A percentile compares a stretch with the other conserved stretches of the same genome.
Evolutionary conservation across 2,113 vertebrate genomes (phyloP).

Genomic region (Strix aluco): DNA sequence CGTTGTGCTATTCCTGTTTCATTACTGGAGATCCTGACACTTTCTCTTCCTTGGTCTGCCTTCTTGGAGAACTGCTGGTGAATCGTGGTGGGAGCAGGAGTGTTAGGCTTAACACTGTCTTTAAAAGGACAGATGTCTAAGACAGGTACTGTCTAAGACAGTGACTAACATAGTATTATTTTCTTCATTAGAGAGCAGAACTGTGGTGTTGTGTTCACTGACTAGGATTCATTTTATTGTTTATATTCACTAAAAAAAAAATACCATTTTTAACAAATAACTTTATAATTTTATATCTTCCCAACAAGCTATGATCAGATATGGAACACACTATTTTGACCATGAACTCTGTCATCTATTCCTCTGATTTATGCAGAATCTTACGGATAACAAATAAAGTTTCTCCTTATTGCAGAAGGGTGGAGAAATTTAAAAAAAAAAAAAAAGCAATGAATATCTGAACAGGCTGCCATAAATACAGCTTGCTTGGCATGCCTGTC

Average conservation of each 20-base stretch:
- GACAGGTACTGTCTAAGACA: neutral
- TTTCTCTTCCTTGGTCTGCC: neutral
- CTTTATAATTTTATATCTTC: neutral
- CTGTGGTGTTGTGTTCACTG: neutral
- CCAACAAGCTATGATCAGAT: neutral
- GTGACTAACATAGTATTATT: neutral
- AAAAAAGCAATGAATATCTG: neutral
- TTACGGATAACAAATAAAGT: neutral
- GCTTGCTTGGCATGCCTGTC: neutral
- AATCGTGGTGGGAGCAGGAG: accelerated
- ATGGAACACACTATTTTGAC: neutral
- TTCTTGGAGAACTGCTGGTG: neutral
- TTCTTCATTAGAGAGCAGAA: neutral
- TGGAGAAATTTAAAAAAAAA: neutral
- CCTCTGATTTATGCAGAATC: neutral
- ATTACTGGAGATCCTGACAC: neutral
- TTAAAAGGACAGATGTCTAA: neutral
- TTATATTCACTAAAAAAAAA: neutral
- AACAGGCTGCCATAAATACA: neutral
- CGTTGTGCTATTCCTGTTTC: neutral
- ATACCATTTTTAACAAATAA: neutral
- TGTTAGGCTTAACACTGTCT: neutral
- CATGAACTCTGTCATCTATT: neutral
- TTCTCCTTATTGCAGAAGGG: neutral
- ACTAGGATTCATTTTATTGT: neutral